These are phyloP conservation scores for Mercenaria mercenaria DNA, from an alignment of 1,140 invertebrate species.

Conservation along the genomic window DNA sequence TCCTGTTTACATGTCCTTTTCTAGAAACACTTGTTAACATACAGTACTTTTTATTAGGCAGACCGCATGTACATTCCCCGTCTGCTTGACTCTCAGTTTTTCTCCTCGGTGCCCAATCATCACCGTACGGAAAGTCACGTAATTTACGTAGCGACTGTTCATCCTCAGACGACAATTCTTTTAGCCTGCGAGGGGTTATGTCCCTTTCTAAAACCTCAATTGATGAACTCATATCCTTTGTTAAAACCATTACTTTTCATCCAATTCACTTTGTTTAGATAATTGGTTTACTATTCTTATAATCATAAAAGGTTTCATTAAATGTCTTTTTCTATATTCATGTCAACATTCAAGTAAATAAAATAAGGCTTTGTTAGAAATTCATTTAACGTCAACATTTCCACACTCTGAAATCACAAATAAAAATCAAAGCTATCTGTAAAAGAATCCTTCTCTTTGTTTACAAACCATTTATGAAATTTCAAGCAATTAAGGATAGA, in stretches of 20 bases:
- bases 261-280: background rate
- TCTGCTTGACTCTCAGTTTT: background rate
- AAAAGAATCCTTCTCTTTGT: background rate
- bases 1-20: constrained; percentile 18
- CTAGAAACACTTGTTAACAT: constrained; percentile 46
- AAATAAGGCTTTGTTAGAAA: too few relatives aligned
- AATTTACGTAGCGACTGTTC: constrained; percentile 19
- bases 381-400: background rate
- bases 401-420: background rate
- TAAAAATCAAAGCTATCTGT: background rate
- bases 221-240: constrained; percentile 25
- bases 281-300: too few relatives aligned
- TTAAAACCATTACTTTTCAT: background rate
- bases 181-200: background rate
- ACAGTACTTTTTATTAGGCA: constrained; percentile 63
- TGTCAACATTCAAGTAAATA: too few relatives aligned
- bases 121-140: constrained; percentile 47
- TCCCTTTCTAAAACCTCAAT: constrained; percentile 24
- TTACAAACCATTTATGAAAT: constrained; percentile 3
- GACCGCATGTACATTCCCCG: constrained; percentile 30
- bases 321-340: too few relatives aligned
- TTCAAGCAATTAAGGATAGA: background rate
- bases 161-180: constrained; percentile 5
- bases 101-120: constrained; percentile 44
- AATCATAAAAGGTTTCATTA: too few relatives aligned